A percentile compares a stretch with the other conserved stretches of the same genome.
These are phyloP conservation scores for Chaetodon trifasciatus DNA, from an alignment of 2,797 vertebrate species.

Conservation along the genomic window DNA sequence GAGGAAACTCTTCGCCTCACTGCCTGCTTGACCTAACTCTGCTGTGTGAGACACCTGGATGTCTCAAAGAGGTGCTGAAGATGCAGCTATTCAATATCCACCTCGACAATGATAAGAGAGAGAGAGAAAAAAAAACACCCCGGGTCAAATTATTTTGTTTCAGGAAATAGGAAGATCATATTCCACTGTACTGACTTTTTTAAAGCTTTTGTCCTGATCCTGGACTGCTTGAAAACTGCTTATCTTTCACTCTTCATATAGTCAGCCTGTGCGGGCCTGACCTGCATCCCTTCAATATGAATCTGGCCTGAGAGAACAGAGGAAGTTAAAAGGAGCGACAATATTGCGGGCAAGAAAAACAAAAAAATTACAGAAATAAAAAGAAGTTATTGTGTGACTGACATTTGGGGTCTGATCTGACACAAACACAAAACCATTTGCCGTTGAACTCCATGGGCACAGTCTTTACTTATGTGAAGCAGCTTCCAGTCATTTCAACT, in stretches of 20 bases:
- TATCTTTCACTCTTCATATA: constrained; percentile 14
- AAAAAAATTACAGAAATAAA: background rate
- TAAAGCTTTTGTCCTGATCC: constrained; percentile 1
- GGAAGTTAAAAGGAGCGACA: background rate
- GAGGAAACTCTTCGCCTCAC: constrained; percentile 34
- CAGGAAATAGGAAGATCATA: constrained; percentile 32
- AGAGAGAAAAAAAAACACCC: constrained; percentile 1
- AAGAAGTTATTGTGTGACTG: background rate
- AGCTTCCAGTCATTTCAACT: constrained; percentile 9
- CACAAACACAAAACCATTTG: background rate
- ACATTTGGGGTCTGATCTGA: background rate
- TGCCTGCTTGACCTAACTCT: constrained; percentile 8
- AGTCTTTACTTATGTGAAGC: background rate
- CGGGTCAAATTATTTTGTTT: constrained; percentile 47
- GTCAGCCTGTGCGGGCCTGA: background rate
- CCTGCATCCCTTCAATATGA: background rate
- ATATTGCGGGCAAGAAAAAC: background rate
- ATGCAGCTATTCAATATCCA: constrained; percentile 37
- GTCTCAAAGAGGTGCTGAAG: constrained; percentile 34
- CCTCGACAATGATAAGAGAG: background rate
- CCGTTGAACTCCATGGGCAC: background rate
- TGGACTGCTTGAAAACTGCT: constrained; percentile 16
- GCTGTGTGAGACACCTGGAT: constrained; percentile 28
- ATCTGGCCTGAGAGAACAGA: background rate
- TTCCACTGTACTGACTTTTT: constrained; percentile 8